Evolutionary conservation across 2,888 invertebrate genomes (phyloP), one percentile per base, ranked within the genome.

Genomic region (Agrotis exclamationis): DNA sequence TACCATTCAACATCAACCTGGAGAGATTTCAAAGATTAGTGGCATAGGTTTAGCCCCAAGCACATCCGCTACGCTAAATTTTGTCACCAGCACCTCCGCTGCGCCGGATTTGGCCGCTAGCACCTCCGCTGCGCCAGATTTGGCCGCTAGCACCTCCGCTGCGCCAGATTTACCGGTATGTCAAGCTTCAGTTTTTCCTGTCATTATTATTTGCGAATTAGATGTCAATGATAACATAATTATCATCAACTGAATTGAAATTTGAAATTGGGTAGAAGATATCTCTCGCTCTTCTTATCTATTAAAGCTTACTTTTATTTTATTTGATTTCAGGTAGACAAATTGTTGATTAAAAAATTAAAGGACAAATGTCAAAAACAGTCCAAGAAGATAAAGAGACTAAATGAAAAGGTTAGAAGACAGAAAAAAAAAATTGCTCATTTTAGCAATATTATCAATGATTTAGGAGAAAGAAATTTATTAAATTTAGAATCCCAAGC

Each of bases 331-430:
- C 62, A 50, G 62, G 20, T 57, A n/a, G 14, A 56, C 13, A n/a
- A n/a, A 62, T 62, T 16, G 24, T 28, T 28, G 24, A n/a, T 62
- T 9, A 62, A 9, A 6, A n/a, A 62, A n/a, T 28, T 47, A 48
- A 28, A n/a, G n/a, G 45, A 59, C 24, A 28, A 28, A 60, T 63
- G 33, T 39, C 33, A 51, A 63, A 33, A 63, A 63, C 53, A 63
- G 18, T 7, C 13, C 1, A 63, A 24, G 24, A n/a, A 24, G 14
- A 63, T 63, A 44, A 39, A 62, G 16, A 48, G 47, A 48, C 60
- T 48, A n/a, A 60, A 28, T 28, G 24, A 48, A 28, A 48, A 48
- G 20, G 28, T 62, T 47, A 60, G 60, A 60, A 60, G 60, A 60
- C 60, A 60, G 28, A 28, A 0, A 1, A 60, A 60, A 47, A 59